Conservation (phyloP, 2,797 vertebrate genomes). For the Semaprochilodus insignis region DNA sequence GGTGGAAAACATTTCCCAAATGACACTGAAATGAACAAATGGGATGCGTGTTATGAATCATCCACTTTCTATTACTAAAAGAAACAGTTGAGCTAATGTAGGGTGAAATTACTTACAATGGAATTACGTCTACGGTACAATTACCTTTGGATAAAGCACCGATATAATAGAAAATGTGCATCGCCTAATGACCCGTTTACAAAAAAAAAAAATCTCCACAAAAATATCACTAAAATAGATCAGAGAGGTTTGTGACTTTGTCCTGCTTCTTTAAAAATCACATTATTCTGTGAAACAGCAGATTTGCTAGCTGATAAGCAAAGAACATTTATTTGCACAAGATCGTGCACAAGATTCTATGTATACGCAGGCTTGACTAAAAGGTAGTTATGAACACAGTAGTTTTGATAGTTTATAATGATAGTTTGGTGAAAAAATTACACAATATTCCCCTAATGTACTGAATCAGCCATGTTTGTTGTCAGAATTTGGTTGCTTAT, state of each 20-base stretch:
- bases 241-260: background rate
- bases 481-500: no score
- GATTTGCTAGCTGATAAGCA: no score
- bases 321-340: no score
- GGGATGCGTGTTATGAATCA: slow-evolving; percentile 38
- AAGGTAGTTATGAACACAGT: no score
- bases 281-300: no score
- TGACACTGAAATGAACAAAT: slow-evolving; percentile 2
- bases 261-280: background rate
- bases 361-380: no score
- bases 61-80: slow-evolving; percentile 49
- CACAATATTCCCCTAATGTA: no score
- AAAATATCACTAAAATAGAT: background rate
- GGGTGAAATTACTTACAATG: slow-evolving; percentile 42
- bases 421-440: no score
- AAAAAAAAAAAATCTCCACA: background rate
- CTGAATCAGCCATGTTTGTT: no score
- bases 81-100: slow-evolving; percentile 42
- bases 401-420: no score
- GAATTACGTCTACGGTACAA: slow-evolving; percentile 31
- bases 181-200: slow-evolving; percentile 16
- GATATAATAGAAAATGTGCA: slow-evolving; percentile 29
- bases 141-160: slow-evolving; percentile 26
- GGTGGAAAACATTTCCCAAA: slow-evolving; percentile 14
- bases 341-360: no score